Evolutionary conservation across 1,140 invertebrate species (phyloP).

Genomic region (Drosophila nebulosa): DNA sequence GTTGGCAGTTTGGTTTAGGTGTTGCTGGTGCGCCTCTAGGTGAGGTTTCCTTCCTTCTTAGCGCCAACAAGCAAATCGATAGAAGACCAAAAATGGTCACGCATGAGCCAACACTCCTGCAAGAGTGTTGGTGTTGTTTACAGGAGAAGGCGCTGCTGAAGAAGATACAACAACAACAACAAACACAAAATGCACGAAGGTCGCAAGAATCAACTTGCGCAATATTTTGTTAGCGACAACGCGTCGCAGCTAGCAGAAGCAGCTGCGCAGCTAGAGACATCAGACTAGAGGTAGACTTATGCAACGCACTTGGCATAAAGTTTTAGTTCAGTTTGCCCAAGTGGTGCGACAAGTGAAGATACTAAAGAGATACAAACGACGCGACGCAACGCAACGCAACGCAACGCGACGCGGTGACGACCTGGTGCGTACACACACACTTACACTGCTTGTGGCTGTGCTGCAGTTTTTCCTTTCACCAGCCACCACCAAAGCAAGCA

Average conservation of each 20-base stretch:
- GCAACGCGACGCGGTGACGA: not conserved
- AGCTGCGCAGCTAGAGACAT: conserved; percentile 23
- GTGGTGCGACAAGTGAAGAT: conserved; percentile 72
- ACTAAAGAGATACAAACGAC: too few species aligned
- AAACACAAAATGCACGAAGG: conserved; percentile 26
- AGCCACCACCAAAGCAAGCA: too few species aligned
- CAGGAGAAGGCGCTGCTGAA: conserved; percentile 32
- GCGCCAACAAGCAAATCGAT: conserved; percentile 3
- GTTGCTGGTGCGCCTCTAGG: conserved; percentile 25
- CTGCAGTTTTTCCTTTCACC: conserved; percentile 28
- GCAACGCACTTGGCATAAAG: conserved; percentile 62
- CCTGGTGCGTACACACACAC: conserved; percentile 3
- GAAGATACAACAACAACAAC: conserved; percentile 12
- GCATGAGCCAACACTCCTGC: conserved; percentile 52
- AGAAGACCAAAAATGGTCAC: conserved; percentile 65
- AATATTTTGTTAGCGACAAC: conserved; percentile 34
- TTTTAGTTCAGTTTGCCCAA: conserved; percentile 66
- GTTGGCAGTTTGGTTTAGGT: conserved; percentile 4
- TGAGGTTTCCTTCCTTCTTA: conserved; percentile 52
- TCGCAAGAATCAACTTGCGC: conserved; percentile 58
- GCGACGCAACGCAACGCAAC: too few species aligned
- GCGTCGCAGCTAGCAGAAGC: conserved; percentile 3
- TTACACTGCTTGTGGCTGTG: not conserved
- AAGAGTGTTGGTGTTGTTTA: conserved; percentile 25
- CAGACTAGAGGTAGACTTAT: conserved; percentile 42